Percentiles rank a stretch among this genome's conserved stretches.
Conservation (phyloP, 2,797 vertebrate genomes). For the Crenuchus spilurus region DNA sequence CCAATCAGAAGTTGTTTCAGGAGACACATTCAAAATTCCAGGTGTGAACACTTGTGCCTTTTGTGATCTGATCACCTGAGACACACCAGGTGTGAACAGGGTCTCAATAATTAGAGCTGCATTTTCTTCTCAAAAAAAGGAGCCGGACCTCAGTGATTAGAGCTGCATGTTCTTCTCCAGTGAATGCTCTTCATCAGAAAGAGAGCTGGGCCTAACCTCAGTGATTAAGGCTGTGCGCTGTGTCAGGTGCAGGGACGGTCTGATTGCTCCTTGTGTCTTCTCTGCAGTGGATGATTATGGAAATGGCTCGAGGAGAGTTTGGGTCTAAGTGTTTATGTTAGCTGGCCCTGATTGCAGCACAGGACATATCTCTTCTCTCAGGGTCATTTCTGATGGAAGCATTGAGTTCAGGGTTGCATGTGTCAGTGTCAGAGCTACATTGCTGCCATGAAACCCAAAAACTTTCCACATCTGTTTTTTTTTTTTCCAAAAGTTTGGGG, state of each 20-base stretch:
- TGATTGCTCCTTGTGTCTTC: constrained; percentile 76
- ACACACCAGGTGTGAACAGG: not conserved
- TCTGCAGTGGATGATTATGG: constrained; percentile 75
- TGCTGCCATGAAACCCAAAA: not conserved
- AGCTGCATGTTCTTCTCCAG: not conserved
- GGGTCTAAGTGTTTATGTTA: constrained; percentile 59
- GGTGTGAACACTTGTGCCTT: too few relatives aligned
- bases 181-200: not conserved
- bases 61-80: too few relatives aligned
- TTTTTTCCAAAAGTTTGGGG: too few relatives aligned
- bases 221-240: constrained; percentile 58
- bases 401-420: constrained; percentile 27
- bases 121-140: constrained; percentile 31
- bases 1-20: too few relatives aligned
- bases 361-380: constrained; percentile 22
- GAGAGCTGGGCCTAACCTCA: not conserved
- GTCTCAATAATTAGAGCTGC: constrained; percentile 32
- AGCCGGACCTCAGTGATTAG: constrained; percentile 7
- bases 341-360: constrained; percentile 38
- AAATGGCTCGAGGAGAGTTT: constrained; percentile 60
- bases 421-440: constrained; percentile 8
- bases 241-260: constrained; percentile 61
- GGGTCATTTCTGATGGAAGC: constrained; percentile 12
- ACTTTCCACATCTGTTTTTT: not conserved
- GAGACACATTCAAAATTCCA: too few relatives aligned